Percentiles rank a stretch among this genome's conserved stretches.
phyloP scores from a whole-genome alignment of 2,797 vertebrate species.

The Macropodus opercularis region DNA sequence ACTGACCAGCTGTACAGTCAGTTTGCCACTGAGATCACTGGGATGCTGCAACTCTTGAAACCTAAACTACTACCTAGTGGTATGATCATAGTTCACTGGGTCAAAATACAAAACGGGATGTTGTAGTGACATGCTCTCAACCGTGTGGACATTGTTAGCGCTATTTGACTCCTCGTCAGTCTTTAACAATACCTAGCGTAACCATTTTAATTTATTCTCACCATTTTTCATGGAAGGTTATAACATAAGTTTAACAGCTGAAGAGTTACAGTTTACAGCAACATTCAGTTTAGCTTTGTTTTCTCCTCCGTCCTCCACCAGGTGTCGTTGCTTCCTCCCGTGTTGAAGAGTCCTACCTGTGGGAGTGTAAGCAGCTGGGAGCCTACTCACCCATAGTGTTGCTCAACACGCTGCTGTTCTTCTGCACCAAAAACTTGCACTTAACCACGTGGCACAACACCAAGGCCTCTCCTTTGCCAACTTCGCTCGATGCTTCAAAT shows the following conservation, averaged over 20 bases:
- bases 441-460: slow-evolving; percentile 91
- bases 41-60: slow-evolving; percentile 91
- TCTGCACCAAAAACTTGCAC: slow-evolving; percentile 93
- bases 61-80: slow-evolving; percentile 88
- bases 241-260: too few relatives aligned
- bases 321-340: slow-evolving; percentile 82
- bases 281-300: background rate
- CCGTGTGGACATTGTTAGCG: too few relatives aligned
- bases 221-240: too few relatives aligned
- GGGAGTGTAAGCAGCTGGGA: slow-evolving; percentile 98
- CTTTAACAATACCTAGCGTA: too few relatives aligned
- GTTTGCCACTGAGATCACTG: slow-evolving; percentile 91
- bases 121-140: background rate
- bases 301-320: slow-evolving; percentile 10
- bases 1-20: slow-evolving; percentile 91
- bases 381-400: slow-evolving; percentile 95
- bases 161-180: too few relatives aligned
- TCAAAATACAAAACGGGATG: background rate
- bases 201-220: background rate
- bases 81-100: slow-evolving; percentile 64
- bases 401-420: slow-evolving; percentile 96
- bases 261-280: background rate
- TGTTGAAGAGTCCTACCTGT: slow-evolving; percentile 95
- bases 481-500: slow-evolving; percentile 86
- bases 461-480: slow-evolving; percentile 90